Base-by-base conservation (phyloP, 2,797 vertebrate species). In the Chiroxiphia lanceolata region DNA sequence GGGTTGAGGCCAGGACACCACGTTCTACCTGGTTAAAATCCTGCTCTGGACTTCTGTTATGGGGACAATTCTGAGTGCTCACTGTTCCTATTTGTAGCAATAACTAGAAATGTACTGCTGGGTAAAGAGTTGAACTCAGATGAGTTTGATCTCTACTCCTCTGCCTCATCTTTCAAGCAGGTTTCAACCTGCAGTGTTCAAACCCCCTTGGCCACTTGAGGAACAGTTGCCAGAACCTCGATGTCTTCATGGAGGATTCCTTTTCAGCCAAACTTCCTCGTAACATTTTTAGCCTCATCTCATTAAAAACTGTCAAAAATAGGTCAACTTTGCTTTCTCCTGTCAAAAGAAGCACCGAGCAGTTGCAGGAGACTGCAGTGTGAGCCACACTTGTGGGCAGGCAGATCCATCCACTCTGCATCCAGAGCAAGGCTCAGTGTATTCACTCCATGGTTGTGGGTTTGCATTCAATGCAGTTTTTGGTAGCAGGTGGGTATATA, bases 261-360 rank as follows among this genome's bases (percentile, higher is more conserved):
- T 87, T 88, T 89, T 40, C 80, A 88, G 76, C 5, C 25, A 76
- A 50, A 65, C 26, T 48, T 71, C 14, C 47, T 90, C 13, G 2
- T 72, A 69, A 77, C 9, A 14, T 76, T 94, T 93, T 72, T 76
- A 92, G 70, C 59, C 14, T 83, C 14, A 22, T 89, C 65, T 90
- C 80, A 75, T 94, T 87, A 85, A 83, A 89, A 94, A 44, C 61
- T 83, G 45, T 83, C 53, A 89, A 94, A 96, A 94, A 89, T 81
- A 91, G 79, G 72, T 91, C 80, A 83, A 1, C 87, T 83, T 87
- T 75, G 10, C 76, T 93, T 85, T n/a, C 8, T 86, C 29, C 60
- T 88, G 42, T 87, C 79, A 75, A 64, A 91, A 85, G 79, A 59
- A 90, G 51, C 60, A 74, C 27, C 17, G 31, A 31, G 63, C 67